Evolutionary conservation across 2,888 invertebrate genomes (phyloP), one percentile per base, ranked within the genome.

Genomic region (Blastobasis lacticolella): DNA sequence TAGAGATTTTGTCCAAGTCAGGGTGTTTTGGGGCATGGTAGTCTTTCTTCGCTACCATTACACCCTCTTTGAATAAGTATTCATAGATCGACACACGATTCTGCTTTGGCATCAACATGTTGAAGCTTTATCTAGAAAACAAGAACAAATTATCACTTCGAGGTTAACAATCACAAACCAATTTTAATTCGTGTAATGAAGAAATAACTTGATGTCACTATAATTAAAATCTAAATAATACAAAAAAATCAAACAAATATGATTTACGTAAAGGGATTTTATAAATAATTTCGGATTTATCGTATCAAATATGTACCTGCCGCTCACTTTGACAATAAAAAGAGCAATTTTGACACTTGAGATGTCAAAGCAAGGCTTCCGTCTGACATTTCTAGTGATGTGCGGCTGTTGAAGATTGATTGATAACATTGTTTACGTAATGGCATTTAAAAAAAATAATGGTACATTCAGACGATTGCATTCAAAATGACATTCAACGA

Each of bases 51-150:
- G 99, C 99, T 69, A 99, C 99, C 93, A 99, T 95, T 58, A 99
- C 99, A 81, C 99, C 99, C 89, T 99, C 99, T 81, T 97, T 97
- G 86, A 99, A 98, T 69, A 99, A 93, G 90, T 96, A 96, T 83
- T 99, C 99, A 88, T 97, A 99, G 81, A 99, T 99, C 68, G 95
- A 91, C 66, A 96, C 94, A 77, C 98, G 94, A 85, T 98, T 97
- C 90, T 96, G 95, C 91, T 98, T 99, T 73, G 99, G 98, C 97
- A 99, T 99, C 97, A 99, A 97, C 99, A 99, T 99, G 87, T 95
- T 97, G 86, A 78, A 64, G 69, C 71, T 69, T 72, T 78, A 75
- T 78, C 86, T 83, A 74, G 78, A 86, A 79, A 73, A 71, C 68
- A 61, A 61, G 62, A 62, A 9, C 5, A 42, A 42, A 63, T 63